Conservation (phyloP, 2,888 invertebrate genomes). For the Xestia xanthographa region DNA sequence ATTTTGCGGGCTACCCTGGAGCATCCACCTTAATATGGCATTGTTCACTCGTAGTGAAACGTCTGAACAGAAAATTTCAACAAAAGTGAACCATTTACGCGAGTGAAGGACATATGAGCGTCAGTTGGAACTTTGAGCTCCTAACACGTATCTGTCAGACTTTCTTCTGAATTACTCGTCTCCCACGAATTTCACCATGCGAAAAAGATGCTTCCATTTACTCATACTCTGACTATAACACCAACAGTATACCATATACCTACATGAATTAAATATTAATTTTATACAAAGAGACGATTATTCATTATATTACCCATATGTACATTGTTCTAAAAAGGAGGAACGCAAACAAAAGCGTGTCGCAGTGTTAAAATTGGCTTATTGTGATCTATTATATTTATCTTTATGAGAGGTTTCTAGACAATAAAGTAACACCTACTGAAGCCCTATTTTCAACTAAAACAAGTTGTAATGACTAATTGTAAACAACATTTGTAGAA, state of each 20-base stretch:
- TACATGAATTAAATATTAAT: constrained; percentile 37
- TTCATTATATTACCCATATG: constrained; percentile 21
- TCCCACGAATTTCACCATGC: constrained; percentile 27
- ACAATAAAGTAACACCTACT: background rate
- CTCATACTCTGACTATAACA: constrained; percentile 33
- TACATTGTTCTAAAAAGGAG: background rate
- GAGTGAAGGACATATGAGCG: background rate
- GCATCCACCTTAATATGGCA: background rate
- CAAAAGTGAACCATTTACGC: background rate
- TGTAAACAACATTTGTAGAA: background rate
- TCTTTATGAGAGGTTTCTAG: background rate
- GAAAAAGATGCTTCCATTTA: constrained; percentile 53
- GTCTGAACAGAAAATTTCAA: background rate
- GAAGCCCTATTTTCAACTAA: background rate
- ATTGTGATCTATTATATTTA: background rate
- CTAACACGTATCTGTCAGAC: background rate
- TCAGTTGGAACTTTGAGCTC: background rate
- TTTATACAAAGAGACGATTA: constrained; percentile 47
- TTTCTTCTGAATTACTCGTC: background rate
- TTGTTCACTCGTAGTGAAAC: background rate
- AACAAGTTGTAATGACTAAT: background rate
- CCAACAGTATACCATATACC: constrained; percentile 47
- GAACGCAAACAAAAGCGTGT: background rate
- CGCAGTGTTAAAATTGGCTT: background rate
- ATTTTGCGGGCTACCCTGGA: too few species aligned